A percentile compares a stretch with the other conserved stretches of the same genome.
phyloP scores from a whole-genome alignment of 2,113 vertebrate genomes.

The Heloderma charlesbogerti region DNA sequence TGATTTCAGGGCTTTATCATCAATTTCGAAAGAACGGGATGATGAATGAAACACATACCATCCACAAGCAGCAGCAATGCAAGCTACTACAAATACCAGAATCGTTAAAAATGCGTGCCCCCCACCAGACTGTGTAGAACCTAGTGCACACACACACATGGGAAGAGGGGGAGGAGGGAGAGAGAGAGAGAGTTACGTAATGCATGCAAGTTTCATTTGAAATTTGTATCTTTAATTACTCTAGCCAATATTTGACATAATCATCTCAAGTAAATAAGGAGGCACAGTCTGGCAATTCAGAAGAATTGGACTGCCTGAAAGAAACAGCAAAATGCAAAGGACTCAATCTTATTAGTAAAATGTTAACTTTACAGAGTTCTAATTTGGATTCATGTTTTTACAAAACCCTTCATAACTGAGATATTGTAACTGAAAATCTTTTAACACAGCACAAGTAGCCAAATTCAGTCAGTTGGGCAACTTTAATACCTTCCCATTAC shows the following conservation, averaged over 20 bases:
- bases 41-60: slow-evolving; percentile 16
- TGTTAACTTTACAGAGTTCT: neutral
- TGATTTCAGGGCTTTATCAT: slow-evolving; percentile 53
- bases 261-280: neutral
- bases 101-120: slow-evolving; percentile 8
- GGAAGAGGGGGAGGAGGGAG: slow-evolving; percentile 3
- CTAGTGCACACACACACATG: slow-evolving; percentile 28
- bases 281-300: neutral
- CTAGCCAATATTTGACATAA: neutral
- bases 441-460: neutral
- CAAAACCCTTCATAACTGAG: neutral
- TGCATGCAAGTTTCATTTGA: slow-evolving; percentile 26
- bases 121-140: slow-evolving; percentile 3
- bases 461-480: neutral
- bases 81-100: neutral
- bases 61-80: neutral
- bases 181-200: slow-evolving; percentile 13
- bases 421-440: neutral
- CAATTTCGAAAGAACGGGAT: slow-evolving; percentile 30
- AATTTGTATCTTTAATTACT: neutral
- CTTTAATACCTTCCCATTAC: neutral
- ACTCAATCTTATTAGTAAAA: neutral
- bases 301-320: neutral
- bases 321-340: neutral
- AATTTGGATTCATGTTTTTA: neutral